phyloP scores from a whole-genome alignment of 2,113 vertebrate species.

The Trogon melanurus region DNA sequence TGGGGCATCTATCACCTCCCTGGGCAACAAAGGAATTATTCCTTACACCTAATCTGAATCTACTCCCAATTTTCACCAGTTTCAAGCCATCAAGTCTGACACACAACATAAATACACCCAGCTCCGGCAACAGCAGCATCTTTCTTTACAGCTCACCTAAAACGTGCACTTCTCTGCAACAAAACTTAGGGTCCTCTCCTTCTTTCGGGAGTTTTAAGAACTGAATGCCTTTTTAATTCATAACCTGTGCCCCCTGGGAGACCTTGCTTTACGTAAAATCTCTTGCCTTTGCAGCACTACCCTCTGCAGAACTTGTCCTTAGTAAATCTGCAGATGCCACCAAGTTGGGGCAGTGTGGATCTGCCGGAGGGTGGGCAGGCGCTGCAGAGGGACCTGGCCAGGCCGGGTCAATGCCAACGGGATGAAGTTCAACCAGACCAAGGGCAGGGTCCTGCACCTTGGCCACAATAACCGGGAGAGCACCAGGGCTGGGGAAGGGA shows the following conservation, averaged over 20 bases:
- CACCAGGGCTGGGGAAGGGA: too few species aligned
- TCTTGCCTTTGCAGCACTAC: not conserved
- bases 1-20: not conserved
- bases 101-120: rapidly evolving
- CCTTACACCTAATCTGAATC: not conserved
- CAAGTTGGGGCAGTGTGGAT: too few species aligned
- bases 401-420: too few species aligned
- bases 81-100: not conserved
- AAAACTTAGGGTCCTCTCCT: not conserved
- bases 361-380: too few species aligned
- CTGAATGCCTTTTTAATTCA: not conserved
- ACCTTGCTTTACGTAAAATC: rapidly evolving
- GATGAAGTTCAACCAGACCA: too few species aligned
- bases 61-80: not conserved
- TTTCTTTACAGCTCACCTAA: not conserved
- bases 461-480: too few species aligned
- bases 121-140: not conserved
- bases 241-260: rapidly evolving
- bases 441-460: too few species aligned
- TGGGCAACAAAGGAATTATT: not conserved
- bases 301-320: too few species aligned
- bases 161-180: not conserved
- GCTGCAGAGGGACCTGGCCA: too few species aligned
- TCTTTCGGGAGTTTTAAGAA: not conserved
- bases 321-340: too few species aligned